phyloP scores from a whole-genome alignment of 2,797 vertebrate species.

The Phoebastria nigripes region DNA sequence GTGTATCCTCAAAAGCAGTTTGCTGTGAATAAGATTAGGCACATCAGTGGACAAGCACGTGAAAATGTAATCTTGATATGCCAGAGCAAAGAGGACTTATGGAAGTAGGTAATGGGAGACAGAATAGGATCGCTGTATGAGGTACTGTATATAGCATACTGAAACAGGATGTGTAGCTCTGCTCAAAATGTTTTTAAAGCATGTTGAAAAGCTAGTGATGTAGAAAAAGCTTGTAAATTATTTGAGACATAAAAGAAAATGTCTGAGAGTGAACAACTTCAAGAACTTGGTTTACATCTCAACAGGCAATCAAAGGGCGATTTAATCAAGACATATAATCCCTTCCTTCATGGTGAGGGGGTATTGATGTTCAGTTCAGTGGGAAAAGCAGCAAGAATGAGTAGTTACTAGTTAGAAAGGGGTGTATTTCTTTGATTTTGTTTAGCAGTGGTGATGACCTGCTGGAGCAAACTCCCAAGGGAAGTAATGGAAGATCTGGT shows the following conservation, averaged over 20 bases:
- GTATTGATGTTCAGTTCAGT: not conserved
- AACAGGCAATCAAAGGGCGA: not conserved
- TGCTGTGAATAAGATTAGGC: not conserved
- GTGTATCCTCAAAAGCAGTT: not conserved
- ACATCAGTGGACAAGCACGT: not conserved
- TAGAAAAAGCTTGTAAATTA: not conserved
- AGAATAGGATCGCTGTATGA: not conserved
- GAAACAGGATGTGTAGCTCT: not conserved
- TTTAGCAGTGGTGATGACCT: not conserved
- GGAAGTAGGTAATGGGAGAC: not conserved
- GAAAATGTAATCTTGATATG: not conserved
- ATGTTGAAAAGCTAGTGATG: not conserved
- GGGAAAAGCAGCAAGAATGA: not conserved
- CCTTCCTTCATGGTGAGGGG: not conserved
- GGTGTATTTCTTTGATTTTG: not conserved
- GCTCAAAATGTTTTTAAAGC: not conserved
- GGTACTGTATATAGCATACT: not conserved
- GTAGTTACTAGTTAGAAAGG: not conserved
- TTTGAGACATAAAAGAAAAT: not conserved
- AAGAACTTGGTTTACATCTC: not conserved
- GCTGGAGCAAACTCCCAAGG: not conserved
- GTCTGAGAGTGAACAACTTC: not conserved
- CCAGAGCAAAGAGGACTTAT: not conserved
- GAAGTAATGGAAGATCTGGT: not conserved
- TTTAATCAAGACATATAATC: not conserved